Base-by-base conservation (phyloP, 1,140 invertebrate species). In the Sweltsa coloradensis region DNA sequence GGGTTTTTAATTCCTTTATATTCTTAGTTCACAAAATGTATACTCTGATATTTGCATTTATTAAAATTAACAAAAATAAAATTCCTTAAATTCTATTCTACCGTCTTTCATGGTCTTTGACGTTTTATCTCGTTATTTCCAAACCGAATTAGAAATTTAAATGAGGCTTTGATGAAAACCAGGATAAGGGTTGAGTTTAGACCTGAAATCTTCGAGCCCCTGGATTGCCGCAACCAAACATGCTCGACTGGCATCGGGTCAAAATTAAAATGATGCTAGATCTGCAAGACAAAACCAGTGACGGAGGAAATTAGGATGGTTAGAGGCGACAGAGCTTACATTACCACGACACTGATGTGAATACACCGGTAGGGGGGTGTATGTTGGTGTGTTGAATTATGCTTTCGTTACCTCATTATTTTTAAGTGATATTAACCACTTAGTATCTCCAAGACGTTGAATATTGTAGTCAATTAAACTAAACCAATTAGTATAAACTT, bases 121-220 rank as follows among this genome's bases (percentile, higher is more conserved):
- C 11, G 24, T 22, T 13, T 22, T 19, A 22, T 40, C 37, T 40
- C 3, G 13, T 40, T 40, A 40, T 19, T 19, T 40, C 16, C n/a
- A 23, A 6, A 19, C 3, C n/a, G 37, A 40, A 40, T 40, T 40
- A 23, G 37, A 40, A 40, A 40, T 40, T 40, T 40, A 40, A 40
- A 40, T 40, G 37, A 40, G 37, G 3, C 7, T 4, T 9, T 40
- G 37, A 40, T 40, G 37, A 40, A 40, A 23, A 16, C 16, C 21
- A 23, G 4, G 16, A 9, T 5, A 40, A 40, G 16, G 16, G 24
- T 18, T 21, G n/a, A 21, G 11, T 2, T 2, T 14, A 13, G 13
- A 13, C 9, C 19, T 40, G 21, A 23, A 4, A 5, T 40, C 24
- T 19, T 40, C 37, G 21, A 11, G 4, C 11, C 9, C 37, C 16